These are phyloP conservation scores for Mus spretus DNA, from an alignment of 2,797 vertebrate species.

Conservation along the genomic window DNA sequence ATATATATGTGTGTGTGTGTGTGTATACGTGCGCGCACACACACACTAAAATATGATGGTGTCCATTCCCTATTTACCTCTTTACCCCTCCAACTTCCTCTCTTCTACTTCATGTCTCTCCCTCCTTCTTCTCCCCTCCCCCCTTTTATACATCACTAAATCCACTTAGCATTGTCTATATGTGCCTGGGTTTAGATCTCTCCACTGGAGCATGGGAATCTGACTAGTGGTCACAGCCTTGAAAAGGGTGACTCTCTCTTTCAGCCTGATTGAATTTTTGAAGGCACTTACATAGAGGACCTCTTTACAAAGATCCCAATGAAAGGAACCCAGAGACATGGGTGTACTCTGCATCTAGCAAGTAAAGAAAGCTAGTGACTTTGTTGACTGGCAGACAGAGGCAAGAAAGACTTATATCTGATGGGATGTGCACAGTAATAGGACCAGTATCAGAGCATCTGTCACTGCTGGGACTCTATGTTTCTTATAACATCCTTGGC, in stretches of 20 bases:
- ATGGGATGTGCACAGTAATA: background rate
- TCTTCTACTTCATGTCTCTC: background rate
- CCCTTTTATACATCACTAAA: background rate
- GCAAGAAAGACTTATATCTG: background rate
- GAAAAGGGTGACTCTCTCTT: background rate
- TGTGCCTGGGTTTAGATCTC: background rate
- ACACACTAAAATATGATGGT: background rate
- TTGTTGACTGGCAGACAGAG: background rate
- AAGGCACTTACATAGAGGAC: slow-evolving; percentile 28
- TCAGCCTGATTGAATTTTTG: background rate
- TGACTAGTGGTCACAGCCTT: background rate
- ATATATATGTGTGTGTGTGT: too few species aligned
- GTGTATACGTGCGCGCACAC: too few species aligned
- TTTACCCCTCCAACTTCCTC: background rate
- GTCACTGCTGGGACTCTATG: background rate
- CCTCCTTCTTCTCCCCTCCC: too few species aligned
- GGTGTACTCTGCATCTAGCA: background rate
- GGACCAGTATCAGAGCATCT: background rate
- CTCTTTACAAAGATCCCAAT: background rate
- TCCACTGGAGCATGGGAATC: background rate
- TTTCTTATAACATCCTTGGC: background rate
- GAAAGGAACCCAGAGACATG: background rate
- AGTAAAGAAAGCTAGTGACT: background rate
- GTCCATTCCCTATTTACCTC: too few species aligned
- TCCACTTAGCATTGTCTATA: background rate